phyloP scores from a whole-genome alignment of 2,797 vertebrate genomes.

The Ataeniobius toweri region DNA sequence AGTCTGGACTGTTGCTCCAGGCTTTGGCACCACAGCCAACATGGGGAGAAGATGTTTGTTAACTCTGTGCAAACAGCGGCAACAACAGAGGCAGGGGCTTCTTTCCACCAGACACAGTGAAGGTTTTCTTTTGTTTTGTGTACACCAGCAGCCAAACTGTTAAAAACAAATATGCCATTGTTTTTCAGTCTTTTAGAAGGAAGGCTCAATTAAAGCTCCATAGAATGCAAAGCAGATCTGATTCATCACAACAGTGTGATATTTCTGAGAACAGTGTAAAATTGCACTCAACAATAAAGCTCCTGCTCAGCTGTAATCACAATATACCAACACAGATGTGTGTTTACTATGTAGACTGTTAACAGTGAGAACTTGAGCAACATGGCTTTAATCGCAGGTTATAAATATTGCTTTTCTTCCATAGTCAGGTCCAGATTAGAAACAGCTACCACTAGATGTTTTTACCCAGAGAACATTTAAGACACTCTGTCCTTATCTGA shows the following conservation, averaged over 20 bases:
- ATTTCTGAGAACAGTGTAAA: slow-evolving; percentile 49
- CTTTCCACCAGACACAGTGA: slow-evolving; percentile 23
- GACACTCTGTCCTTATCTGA: background rate
- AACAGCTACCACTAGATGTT: slow-evolving; percentile 1
- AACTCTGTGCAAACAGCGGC: slow-evolving; percentile 48
- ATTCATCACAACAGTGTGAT: slow-evolving; percentile 19
- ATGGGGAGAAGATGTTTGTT: slow-evolving; percentile 58
- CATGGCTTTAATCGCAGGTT: slow-evolving; percentile 27
- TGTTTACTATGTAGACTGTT: slow-evolving; percentile 2
- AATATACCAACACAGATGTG: background rate
- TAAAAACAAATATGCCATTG: slow-evolving; percentile 20
- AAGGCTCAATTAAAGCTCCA: background rate
- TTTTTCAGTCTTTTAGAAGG: slow-evolving; percentile 9
- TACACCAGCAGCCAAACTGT: slow-evolving; percentile 28
- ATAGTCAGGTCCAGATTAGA: slow-evolving; percentile 39
- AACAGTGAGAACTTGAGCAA: slow-evolving; percentile 28
- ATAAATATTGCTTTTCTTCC: slow-evolving; percentile 9
- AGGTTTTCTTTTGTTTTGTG: slow-evolving; percentile 7
- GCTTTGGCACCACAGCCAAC: slow-evolving; percentile 57
- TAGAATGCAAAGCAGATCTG: slow-evolving; percentile 22
- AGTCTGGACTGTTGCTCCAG: slow-evolving; percentile 66
- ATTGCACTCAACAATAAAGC: slow-evolving; percentile 13
- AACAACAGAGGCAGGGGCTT: slow-evolving; percentile 17
- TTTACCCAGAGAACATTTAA: background rate
- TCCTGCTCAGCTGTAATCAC: slow-evolving; percentile 7